Evolutionary conservation across 2,888 invertebrate genomes (phyloP), one percentile per base, ranked within the genome.

Genomic region (Perizoma flavofasciatum): DNA sequence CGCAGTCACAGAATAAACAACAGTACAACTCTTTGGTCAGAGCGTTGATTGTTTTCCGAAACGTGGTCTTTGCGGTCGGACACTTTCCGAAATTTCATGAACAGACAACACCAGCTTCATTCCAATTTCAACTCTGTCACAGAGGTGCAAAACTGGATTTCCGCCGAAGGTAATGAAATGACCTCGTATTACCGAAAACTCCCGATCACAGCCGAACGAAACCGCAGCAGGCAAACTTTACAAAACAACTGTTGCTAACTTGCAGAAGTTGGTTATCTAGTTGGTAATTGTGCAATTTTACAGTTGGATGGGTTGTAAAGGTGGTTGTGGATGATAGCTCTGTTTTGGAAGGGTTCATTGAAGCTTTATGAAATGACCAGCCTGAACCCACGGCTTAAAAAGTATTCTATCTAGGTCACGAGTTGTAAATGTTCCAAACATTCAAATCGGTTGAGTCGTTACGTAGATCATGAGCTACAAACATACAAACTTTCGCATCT

Each of bases 11-110:
- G 34, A 48, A 55, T 52, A 56, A 52, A 56, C 6, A 4, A 47
- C 73, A 49, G 66, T 62, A 74, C 72, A 68, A 78, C 69, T 72
- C 69, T 73, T 71, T 73, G 76, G 67, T 71, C 68, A 63, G 56
- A 72, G 65, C 68, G 75, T 77, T 83, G 80, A 86, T 87, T 89
- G 86, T 86, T 83, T 84, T 78, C 81, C 73, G 68, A 81, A 83
- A 77, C 66, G 72, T 67, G 78, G 82, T 82, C 73, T 74, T 77
- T 83, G 86, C 71, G 80, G 81, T 76, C 43, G n/a, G 40, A 71
- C 72, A 67, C 68, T 73, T 68, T 65, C 69, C 68, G 53, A 73
- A 78, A 73, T 73, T 68, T 66, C 66, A 73, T 52, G 62, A 57
- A 56, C 60, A 49, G 51, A 51, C 49, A 58, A 49, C 52, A 55